Evolutionary conservation across 1,140 invertebrate species (phyloP).

Genomic region (Heliconius eleuchia): DNA sequence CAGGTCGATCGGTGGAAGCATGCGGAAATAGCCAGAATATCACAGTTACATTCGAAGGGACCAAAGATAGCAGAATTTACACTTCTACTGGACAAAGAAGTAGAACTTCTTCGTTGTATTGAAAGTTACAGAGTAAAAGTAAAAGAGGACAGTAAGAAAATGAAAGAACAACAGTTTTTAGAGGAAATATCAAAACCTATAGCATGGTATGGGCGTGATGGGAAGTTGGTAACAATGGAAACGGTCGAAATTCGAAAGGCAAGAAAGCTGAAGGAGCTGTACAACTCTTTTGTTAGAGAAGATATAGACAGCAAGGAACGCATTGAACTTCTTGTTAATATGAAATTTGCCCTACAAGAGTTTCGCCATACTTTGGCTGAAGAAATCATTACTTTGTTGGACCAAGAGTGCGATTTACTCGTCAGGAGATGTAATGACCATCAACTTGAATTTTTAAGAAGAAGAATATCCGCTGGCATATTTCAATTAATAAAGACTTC

Average conservation of each 20-base stretch:
- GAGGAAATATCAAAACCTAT: constrained; percentile 84
- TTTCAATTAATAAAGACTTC: constrained; percentile 81
- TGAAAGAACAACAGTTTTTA: constrained; percentile 83
- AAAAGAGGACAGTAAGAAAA: constrained; percentile 79
- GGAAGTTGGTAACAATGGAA: constrained; percentile 83
- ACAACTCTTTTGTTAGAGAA: constrained; percentile 80
- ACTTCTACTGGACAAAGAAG: constrained; percentile 84
- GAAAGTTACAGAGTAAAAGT: constrained; percentile 82
- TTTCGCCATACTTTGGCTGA: constrained; percentile 81
- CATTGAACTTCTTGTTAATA: constrained; percentile 81
- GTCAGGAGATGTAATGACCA: constrained; percentile 75
- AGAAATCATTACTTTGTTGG: constrained; percentile 82
- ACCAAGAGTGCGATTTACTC: constrained; percentile 83
- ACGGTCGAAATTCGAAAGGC: constrained; percentile 86
- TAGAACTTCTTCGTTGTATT: constrained; percentile 83
- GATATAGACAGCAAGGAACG: constrained; percentile 79
- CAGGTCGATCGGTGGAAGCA: constrained; percentile 84
- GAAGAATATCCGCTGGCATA: constrained; percentile 81
- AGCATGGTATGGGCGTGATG: constrained; percentile 83
- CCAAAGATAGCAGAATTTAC: constrained; percentile 84
- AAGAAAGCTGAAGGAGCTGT: constrained; percentile 82
- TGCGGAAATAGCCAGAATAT: constrained; percentile 82
- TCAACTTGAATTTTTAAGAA: constrained; percentile 82
- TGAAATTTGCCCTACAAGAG: constrained; percentile 81
- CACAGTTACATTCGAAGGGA: constrained; percentile 81